phyloP scores from a whole-genome alignment of 2,113 vertebrate genomes.

The Regulus satrapa region DNA sequence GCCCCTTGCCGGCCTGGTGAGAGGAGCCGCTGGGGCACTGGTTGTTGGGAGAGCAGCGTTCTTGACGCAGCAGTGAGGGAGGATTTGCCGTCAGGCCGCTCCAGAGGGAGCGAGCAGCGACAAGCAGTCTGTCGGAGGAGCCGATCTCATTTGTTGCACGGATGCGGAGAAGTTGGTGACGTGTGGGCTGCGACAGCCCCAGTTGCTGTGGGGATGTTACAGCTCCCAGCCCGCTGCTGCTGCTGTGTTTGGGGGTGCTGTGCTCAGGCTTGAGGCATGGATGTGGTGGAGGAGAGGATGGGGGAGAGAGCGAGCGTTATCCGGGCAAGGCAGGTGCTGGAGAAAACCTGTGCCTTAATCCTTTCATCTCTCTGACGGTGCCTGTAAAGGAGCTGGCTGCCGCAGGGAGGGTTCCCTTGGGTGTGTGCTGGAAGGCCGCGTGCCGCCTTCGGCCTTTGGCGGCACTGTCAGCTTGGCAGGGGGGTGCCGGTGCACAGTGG shows the following conservation, averaged over 20 bases:
- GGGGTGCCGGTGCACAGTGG: neutral
- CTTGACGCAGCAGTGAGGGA: neutral
- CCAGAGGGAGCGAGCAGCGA: neutral
- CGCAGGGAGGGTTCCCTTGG: neutral
- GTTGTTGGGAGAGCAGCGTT: neutral
- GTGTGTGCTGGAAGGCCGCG: neutral
- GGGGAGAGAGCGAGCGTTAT: neutral
- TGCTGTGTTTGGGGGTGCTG: neutral
- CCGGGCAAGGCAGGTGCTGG: neutral
- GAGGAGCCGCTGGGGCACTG: neutral
- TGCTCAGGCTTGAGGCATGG: neutral
- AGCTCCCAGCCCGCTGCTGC: neutral
- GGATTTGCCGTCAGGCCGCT: neutral
- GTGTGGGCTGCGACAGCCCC: neutral
- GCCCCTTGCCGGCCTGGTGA: accelerated
- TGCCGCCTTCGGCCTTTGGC: neutral
- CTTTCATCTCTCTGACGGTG: neutral
- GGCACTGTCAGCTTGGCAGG: neutral
- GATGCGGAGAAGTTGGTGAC: neutral
- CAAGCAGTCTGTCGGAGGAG: neutral
- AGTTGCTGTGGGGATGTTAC: neutral
- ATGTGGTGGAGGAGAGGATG: neutral
- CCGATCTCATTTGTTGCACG: neutral
- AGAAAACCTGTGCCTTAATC: neutral
- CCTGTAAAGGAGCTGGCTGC: neutral